phyloP scores from a whole-genome alignment of 30 jellyfish, hydroid and myxozoan species.

The Chrysaora quinquecirrha region DNA sequence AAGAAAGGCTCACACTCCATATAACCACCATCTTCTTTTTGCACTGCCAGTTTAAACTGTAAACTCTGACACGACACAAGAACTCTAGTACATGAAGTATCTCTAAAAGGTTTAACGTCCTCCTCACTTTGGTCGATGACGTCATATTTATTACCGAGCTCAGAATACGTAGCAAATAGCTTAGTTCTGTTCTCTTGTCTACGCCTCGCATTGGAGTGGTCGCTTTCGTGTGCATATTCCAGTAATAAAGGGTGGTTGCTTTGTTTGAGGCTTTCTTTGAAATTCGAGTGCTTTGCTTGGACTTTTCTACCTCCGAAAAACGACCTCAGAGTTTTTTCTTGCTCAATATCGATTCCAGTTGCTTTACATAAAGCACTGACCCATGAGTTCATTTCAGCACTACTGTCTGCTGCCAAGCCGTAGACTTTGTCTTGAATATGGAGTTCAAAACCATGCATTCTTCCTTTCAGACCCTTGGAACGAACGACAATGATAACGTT shows the following conservation, averaged over 20 bases:
- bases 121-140: constrained; percentile 67
- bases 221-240: constrained; percentile 96
- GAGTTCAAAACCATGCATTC: constrained; percentile 97
- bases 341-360: constrained; percentile 97
- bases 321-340: constrained; percentile 76
- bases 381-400: constrained; percentile 97
- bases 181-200: constrained; percentile 76
- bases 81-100: constrained; percentile 52
- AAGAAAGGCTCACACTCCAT: constrained; percentile 94
- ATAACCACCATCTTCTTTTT: constrained; percentile 62
- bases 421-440: constrained; percentile 98
- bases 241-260: constrained; percentile 95
- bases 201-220: constrained; percentile 73
- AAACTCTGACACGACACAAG: constrained; percentile 59
- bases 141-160: constrained; percentile 71
- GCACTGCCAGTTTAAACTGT: constrained; percentile 68
- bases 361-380: constrained; percentile 93
- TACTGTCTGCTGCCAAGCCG: constrained; percentile 98
- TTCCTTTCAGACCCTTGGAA: constrained; percentile 90
- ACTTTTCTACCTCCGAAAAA: constrained; percentile 78
- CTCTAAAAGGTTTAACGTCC: constrained; percentile 69
- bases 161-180: constrained; percentile 84
- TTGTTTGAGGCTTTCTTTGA: constrained; percentile 91
- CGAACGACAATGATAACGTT: neutral
- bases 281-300: constrained; percentile 92